Base-by-base conservation (phyloP, 1,140 invertebrate species). In the Bombus polaris region DNA sequence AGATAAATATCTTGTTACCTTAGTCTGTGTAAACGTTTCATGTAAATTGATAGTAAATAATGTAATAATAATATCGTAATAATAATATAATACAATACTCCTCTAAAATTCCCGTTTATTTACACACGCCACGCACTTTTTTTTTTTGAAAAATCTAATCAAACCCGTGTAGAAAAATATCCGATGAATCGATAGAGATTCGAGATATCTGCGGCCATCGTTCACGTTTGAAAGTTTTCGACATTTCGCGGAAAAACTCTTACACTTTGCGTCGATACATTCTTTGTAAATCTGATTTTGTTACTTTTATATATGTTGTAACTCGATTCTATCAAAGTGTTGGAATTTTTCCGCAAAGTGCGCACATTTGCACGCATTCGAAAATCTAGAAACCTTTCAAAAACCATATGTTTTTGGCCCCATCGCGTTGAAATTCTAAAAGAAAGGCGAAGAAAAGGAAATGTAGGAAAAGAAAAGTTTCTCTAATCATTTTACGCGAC, bases 131-230 rank as follows among this genome's bases (percentile, higher is more conserved):
- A 66, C 62, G 10, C 28, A 47, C 68, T 39, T 53, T 22, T 62
- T 28, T 77, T 62, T n/a, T 81, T 37, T 65, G 81, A 82, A 82
- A 82, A 74, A 74, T 82, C 71, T 74, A n/a, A 47, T 75, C 53
- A 44, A 80, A 80, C 66, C 75, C 44, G 44, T 70, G 44, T 82
- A 75, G 71, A 82, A 82, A 82, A 82, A 82, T 82, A 82, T 82
- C 72, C 39, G 57, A 82, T 65, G 71, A 75, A 75, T 75, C 39
- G 47, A 73, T 73, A 74, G 15, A 75, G 71, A n/a, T 42, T 65
- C 42, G 71, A 66, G 37, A 75, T 53, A 39, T 73, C n/a, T 81
- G 47, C 53, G 80, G 70, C 70, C 80, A 62, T 73, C 80, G 53
- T 81, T 73, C 70, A 81, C 80, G 80, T 44, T 73, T 28, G 35